Evolutionary conservation across 2,113 vertebrate species (phyloP).

Genomic region (Ailuropoda melanoleuca): DNA sequence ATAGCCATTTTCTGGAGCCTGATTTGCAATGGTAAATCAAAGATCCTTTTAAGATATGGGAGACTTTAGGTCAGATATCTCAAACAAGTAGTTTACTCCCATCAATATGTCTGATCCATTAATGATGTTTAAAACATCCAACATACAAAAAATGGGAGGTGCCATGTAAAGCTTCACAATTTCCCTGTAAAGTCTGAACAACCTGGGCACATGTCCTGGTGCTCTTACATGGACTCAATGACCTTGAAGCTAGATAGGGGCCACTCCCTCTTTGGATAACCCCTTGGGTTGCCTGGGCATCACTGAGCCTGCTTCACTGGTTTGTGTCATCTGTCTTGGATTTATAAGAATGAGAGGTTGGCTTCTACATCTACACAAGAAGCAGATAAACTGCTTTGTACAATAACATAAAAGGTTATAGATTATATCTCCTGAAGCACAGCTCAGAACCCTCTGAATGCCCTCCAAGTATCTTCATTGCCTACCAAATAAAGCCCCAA

Average conservation of each 20-base stretch:
- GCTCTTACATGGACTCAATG: neutral
- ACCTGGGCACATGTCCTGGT: neutral
- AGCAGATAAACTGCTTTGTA: neutral
- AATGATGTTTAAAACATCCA: neutral
- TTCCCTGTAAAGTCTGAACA: neutral
- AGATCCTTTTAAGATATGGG: neutral
- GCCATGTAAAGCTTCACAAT: neutral
- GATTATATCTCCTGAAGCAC: neutral
- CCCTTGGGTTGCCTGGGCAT: neutral
- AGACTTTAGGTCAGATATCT: neutral
- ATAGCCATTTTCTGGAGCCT: neutral
- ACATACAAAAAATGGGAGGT: neutral
- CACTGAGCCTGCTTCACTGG: neutral
- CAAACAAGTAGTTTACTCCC: neutral
- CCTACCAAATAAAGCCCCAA: neutral
- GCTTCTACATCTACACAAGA: neutral
- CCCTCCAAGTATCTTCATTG: neutral
- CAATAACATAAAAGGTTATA: neutral
- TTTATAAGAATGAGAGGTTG: neutral
- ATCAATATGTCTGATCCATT: neutral
- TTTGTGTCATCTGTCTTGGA: neutral
- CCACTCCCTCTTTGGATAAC: fast-evolving
- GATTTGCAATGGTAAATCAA: neutral
- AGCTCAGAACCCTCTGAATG: neutral
- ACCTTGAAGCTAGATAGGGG: neutral